These are phyloP conservation scores for Archilochus colubris DNA, from an alignment of 2,113 vertebrate species.

Conservation along the genomic window DNA sequence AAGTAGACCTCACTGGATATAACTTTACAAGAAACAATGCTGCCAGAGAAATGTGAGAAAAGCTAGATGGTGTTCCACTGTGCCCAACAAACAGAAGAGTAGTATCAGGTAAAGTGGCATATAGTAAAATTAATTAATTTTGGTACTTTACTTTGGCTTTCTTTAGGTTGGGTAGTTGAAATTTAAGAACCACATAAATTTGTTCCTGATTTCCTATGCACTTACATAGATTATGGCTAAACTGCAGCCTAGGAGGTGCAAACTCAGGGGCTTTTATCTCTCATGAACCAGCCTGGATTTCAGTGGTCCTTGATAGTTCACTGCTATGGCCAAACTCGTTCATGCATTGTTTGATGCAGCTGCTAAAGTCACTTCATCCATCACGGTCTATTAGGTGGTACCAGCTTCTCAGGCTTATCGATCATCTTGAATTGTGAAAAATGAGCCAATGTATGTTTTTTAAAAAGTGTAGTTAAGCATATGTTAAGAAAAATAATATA, in stretches of 20 bases:
- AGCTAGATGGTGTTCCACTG: neutral
- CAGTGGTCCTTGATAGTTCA: rapidly evolving
- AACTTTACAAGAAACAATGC: neutral
- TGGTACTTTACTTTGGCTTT: neutral
- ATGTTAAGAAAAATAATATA: too few species aligned
- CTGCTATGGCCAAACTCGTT: neutral
- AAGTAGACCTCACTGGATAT: neutral
- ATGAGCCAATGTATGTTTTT: too few species aligned
- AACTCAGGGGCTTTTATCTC: neutral
- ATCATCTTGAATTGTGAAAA: too few species aligned
- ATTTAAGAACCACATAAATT: neutral
- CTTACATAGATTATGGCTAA: neutral
- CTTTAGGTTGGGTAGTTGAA: neutral
- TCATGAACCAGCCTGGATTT: neutral
- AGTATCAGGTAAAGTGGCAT: neutral
- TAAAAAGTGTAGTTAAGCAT: neutral
- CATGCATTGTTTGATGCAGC: neutral
- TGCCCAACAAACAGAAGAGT: neutral
- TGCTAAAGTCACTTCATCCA: neutral
- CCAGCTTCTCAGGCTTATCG: neutral
- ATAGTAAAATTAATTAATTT: neutral
- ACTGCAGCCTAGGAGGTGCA: neutral
- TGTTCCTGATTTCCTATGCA: neutral
- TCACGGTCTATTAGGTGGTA: neutral
- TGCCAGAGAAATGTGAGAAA: neutral